Evolutionary conservation across 2,888 invertebrate genomes (phyloP).

Genomic region (Lacanobia oleracea): DNA sequence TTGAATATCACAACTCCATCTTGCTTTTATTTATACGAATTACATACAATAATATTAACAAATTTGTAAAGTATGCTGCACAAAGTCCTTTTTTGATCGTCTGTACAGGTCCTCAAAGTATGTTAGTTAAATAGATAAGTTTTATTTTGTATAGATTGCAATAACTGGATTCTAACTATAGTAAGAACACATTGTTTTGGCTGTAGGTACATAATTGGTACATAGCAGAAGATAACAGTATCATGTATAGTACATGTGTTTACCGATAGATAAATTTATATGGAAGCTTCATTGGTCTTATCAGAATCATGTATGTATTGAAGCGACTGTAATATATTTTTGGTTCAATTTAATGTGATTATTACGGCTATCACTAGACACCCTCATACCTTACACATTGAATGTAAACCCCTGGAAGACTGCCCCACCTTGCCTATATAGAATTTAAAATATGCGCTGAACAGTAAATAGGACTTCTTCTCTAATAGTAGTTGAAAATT

Average conservation of each 20-base stretch:
- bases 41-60: conserved; percentile 35
- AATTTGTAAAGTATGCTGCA: conserved; percentile 34
- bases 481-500: no score
- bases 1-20: conserved; percentile 62
- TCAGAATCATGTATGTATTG: conserved; percentile 26
- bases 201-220: conserved; percentile 22
- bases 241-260: conserved; percentile 26
- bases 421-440: neutral
- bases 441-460: no score
- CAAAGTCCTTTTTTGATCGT: conserved; percentile 41
- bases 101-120: conserved; percentile 16
- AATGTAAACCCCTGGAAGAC: neutral
- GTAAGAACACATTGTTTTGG: conserved; percentile 10
- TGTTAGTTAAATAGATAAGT: neutral
- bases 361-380: neutral
- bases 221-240: conserved; percentile 44
- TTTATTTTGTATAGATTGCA: conserved; percentile 2
- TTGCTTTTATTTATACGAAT: conserved; percentile 65
- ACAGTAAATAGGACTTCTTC: no score
- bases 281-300: conserved; percentile 39
- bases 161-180: conserved; percentile 7
- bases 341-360: neutral
- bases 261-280: conserved; percentile 39
- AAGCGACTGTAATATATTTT: neutral
- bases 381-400: neutral